These are phyloP conservation scores for Petrocephalus zakoni DNA, from an alignment of 2,113 vertebrate genomes.

Conservation along the genomic window DNA sequence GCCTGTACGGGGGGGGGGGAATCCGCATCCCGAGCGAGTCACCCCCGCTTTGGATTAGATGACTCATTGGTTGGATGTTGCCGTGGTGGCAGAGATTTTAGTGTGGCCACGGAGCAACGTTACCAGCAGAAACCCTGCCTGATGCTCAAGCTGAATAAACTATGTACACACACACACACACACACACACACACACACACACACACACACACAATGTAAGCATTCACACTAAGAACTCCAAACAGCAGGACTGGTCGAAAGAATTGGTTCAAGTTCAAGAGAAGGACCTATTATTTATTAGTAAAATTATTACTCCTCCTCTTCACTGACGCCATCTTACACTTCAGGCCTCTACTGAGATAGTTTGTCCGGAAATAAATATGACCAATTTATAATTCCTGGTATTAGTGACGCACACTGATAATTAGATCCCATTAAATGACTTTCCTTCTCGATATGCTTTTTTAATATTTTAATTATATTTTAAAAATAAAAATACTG, in stretches of 20 bases:
- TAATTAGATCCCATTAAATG: neutral
- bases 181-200: neutral
- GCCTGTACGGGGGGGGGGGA: neutral
- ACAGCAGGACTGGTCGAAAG: neutral
- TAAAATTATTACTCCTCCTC: neutral
- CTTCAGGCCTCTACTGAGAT: neutral
- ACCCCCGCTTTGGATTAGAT: neutral
- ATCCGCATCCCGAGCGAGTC: neutral
- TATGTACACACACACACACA: neutral
- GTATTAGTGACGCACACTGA: neutral
- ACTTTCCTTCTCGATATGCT: neutral
- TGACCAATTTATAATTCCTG: neutral
- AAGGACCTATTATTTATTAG: neutral
- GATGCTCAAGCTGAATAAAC: neutral
- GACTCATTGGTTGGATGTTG: neutral
- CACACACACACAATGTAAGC: neutral
- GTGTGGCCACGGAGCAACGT: neutral
- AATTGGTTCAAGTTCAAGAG: neutral
- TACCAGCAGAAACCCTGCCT: neutral
- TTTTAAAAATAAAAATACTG: neutral
- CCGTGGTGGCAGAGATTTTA: neutral
- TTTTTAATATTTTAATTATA: neutral
- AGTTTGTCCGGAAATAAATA: neutral
- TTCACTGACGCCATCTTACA: too few species aligned
- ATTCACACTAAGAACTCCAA: neutral